Conservation (phyloP, 2,113 vertebrate genomes). For the Zeus faber region DNA sequence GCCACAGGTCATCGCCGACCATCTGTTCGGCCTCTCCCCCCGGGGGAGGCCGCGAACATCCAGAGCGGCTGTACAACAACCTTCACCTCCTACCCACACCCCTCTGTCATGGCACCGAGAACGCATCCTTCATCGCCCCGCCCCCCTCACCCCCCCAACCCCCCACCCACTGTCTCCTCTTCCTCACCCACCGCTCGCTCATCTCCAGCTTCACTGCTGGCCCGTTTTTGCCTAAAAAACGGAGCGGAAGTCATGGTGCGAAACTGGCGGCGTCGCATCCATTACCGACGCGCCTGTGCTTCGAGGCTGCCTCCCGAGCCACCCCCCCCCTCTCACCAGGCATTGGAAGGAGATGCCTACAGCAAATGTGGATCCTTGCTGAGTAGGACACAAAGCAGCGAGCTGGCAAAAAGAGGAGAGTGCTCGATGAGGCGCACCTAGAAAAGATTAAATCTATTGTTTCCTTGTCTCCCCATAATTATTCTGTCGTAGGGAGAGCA, state of each 20-base stretch:
- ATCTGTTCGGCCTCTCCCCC: conserved; percentile 46
- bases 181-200: conserved; percentile 21
- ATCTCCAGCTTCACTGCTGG: too few relatives aligned
- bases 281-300: neutral
- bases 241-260: conserved; percentile 54
- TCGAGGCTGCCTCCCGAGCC: neutral
- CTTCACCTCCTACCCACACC: conserved; percentile 39
- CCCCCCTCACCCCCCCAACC: conserved; percentile 21
- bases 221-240: conserved; percentile 54
- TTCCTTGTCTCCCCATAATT: conserved; percentile 68
- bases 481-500: conserved; percentile 68
- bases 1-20: conserved; percentile 46
- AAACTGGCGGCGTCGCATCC: conserved; percentile 55
- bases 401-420: conserved; percentile 47
- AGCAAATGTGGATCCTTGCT: conserved; percentile 70
- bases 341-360: conserved; percentile 54
- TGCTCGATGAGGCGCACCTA: conserved; percentile 68
- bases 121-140: conserved; percentile 45
- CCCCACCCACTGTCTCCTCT: neutral
- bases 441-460: conserved; percentile 73
- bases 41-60: conserved; percentile 37
- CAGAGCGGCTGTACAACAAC: conserved; percentile 43
- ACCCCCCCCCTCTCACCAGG: conserved; percentile 16
- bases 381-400: conserved; percentile 63
- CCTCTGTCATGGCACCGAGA: too few relatives aligned